Conservation (phyloP, 2,888 invertebrate species). For the Halictus ligatus region DNA sequence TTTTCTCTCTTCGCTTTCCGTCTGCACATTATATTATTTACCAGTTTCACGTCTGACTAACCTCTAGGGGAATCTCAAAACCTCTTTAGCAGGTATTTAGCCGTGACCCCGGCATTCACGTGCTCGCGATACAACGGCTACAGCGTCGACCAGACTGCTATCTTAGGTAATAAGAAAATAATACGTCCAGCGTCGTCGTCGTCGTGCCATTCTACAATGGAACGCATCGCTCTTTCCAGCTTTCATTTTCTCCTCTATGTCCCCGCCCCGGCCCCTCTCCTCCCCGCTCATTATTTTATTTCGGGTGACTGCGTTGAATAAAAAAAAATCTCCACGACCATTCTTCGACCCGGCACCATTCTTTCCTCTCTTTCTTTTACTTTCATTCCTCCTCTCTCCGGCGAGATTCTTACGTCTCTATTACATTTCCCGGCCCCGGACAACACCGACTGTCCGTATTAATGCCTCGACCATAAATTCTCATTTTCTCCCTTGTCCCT, state of each 20-base stretch:
- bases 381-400: conserved; percentile 23
- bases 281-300: conserved; percentile 74
- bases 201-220: conserved; percentile 29
- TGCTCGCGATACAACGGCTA: conserved; percentile 48
- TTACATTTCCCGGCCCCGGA: conserved; percentile 37
- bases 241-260: conserved; percentile 48
- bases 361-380: neutral
- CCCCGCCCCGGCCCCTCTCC: neutral
- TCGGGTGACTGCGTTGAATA: conserved; percentile 66
- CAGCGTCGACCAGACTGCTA: conserved; percentile 13
- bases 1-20: neutral
- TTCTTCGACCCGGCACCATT: conserved; percentile 28
- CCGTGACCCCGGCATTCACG: conserved; percentile 43
- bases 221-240: conserved; percentile 56
- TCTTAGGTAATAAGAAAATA: conserved; percentile 49
- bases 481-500: conserved; percentile 21
- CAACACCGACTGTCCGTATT: conserved; percentile 45
- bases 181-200: conserved; percentile 45
- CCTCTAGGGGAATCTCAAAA: conserved; percentile 28
- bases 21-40: conserved; percentile 30
- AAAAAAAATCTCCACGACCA: conserved; percentile 56
- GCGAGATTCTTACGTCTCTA: conserved; percentile 28
- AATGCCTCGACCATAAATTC: conserved; percentile 39
- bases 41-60: conserved; percentile 31
- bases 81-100: conserved; percentile 54